phyloP scores from a whole-genome alignment of 2,888 invertebrate genomes.

The Tolmerus cingulatus region DNA sequence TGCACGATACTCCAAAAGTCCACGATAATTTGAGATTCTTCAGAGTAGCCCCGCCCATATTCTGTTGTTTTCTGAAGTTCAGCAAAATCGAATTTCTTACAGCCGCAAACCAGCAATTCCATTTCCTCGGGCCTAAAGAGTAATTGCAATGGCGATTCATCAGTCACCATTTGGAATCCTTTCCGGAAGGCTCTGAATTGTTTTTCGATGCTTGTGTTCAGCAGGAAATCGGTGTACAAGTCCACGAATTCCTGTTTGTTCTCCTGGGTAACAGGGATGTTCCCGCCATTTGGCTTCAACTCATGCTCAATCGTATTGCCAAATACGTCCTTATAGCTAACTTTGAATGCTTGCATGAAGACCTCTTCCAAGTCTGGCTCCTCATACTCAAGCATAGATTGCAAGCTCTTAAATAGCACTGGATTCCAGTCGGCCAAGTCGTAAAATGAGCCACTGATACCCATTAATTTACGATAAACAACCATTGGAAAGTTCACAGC shows the following conservation, averaged over 20 bases:
- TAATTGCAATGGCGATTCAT: slow-evolving; percentile 86
- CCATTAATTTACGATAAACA: slow-evolving; percentile 91
- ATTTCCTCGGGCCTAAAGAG: slow-evolving; percentile 94
- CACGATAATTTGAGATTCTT: slow-evolving; percentile 79
- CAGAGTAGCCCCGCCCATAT: slow-evolving; percentile 91
- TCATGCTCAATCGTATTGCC: slow-evolving; percentile 84
- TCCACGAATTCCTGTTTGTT: slow-evolving; percentile 91
- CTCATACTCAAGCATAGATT: slow-evolving; percentile 82
- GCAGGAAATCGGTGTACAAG: slow-evolving; percentile 85
- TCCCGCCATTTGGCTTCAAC: slow-evolving; percentile 82
- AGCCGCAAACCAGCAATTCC: slow-evolving; percentile 90
- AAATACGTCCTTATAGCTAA: slow-evolving; percentile 90
- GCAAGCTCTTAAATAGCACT: slow-evolving; percentile 81
- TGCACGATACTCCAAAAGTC: slow-evolving; percentile 90
- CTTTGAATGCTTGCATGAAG: slow-evolving; percentile 90
- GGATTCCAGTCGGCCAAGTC: slow-evolving; percentile 91
- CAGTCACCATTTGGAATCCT: slow-evolving; percentile 95
- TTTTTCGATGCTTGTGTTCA: slow-evolving; percentile 87
- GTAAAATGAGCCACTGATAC: slow-evolving; percentile 85
- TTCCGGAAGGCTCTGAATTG: slow-evolving; percentile 91
- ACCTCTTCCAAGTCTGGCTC: slow-evolving; percentile 85
- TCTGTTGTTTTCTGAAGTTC: slow-evolving; percentile 91
- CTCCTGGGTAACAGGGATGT: slow-evolving; percentile 80
- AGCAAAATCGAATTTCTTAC: slow-evolving; percentile 91
- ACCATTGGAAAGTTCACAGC: slow-evolving; percentile 96